Evolutionary conservation across 2,888 invertebrate species (phyloP).

Genomic region (Eilema griseolum): DNA sequence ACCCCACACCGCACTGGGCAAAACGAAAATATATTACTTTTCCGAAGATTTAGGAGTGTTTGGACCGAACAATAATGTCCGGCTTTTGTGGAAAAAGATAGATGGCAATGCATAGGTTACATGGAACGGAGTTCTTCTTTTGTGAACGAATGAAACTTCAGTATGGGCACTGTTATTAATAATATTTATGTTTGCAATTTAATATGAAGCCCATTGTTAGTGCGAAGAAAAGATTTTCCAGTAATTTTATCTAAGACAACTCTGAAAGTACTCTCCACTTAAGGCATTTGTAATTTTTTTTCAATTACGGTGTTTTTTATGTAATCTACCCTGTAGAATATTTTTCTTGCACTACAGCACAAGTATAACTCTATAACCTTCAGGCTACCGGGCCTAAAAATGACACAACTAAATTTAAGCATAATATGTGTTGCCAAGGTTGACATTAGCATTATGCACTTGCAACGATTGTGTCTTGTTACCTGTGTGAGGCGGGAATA

Average conservation of each 20-base stretch:
- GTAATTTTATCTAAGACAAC: constrained; percentile 62
- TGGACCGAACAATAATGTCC: constrained; percentile 88
- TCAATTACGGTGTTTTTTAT: too few species aligned
- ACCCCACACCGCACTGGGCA: constrained; percentile 84
- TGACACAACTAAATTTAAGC: too few species aligned
- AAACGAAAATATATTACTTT: constrained; percentile 88
- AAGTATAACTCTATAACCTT: too few species aligned
- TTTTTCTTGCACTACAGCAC: neutral
- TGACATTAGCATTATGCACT: too few species aligned
- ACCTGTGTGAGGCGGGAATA: neutral
- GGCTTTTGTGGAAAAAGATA: constrained; percentile 88
- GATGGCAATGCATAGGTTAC: constrained; percentile 86
- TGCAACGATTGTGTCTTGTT: too few species aligned
- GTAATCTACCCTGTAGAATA: neutral
- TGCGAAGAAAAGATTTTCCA: constrained; percentile 67
- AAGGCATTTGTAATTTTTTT: constrained; percentile 25
- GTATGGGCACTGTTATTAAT: constrained; percentile 79
- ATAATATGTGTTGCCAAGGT: too few species aligned
- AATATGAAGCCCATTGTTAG: constrained; percentile 72
- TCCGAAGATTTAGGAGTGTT: constrained; percentile 87
- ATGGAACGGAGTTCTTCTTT: constrained; percentile 84
- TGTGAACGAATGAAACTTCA: constrained; percentile 83
- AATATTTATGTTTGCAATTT: constrained; percentile 81
- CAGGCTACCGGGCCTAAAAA: too few species aligned
- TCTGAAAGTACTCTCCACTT: constrained; percentile 46